Percentiles rank a stretch among this genome's conserved stretches.
phyloP scores from a whole-genome alignment of 2,888 invertebrate species.

The Drosophila gaucha region DNA sequence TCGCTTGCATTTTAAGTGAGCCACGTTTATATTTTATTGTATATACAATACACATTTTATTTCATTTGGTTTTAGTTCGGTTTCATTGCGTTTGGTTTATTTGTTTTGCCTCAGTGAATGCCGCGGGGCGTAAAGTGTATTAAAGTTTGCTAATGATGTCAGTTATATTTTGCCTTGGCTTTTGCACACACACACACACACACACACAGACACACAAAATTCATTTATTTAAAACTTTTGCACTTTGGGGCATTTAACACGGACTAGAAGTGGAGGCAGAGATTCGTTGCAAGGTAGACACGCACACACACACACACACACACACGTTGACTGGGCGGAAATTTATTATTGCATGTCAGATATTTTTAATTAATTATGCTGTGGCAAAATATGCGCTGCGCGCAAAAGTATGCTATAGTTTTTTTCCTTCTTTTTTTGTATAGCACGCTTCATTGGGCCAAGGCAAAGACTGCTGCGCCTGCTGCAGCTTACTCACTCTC shows the following conservation, averaged over 20 bases:
- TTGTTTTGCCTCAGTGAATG: slow-evolving; percentile 41
- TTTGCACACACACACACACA: neutral
- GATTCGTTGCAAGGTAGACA: slow-evolving; percentile 1
- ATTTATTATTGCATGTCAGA: slow-evolving; percentile 75
- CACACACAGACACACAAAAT: slow-evolving; percentile 44
- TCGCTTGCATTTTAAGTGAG: slow-evolving; percentile 28
- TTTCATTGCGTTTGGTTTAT: slow-evolving; percentile 34
- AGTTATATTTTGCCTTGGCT: slow-evolving; percentile 67
- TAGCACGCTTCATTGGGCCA: slow-evolving; percentile 61
- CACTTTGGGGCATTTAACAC: slow-evolving; percentile 62
- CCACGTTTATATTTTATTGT: slow-evolving; percentile 48
- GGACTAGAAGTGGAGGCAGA: neutral
- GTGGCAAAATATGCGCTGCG: slow-evolving; percentile 67
- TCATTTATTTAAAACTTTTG: slow-evolving; percentile 72
- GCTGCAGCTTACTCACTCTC: neutral
- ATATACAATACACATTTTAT: slow-evolving; percentile 36
- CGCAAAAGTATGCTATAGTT: slow-evolving; percentile 72
- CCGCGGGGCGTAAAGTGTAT: slow-evolving; percentile 60
- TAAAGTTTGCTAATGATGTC: slow-evolving; percentile 80
- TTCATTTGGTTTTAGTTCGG: slow-evolving; percentile 31
- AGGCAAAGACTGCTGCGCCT: slow-evolving; percentile 38
- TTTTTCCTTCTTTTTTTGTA: slow-evolving; percentile 36
- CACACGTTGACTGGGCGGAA: slow-evolving; percentile 33
- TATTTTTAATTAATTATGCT: slow-evolving; percentile 79
- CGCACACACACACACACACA: slow-evolving; percentile 1